A percentile compares a stretch with the other conserved stretches of the same genome.
phyloP scores from a whole-genome alignment of 2,113 vertebrate species.

The Zeus faber region DNA sequence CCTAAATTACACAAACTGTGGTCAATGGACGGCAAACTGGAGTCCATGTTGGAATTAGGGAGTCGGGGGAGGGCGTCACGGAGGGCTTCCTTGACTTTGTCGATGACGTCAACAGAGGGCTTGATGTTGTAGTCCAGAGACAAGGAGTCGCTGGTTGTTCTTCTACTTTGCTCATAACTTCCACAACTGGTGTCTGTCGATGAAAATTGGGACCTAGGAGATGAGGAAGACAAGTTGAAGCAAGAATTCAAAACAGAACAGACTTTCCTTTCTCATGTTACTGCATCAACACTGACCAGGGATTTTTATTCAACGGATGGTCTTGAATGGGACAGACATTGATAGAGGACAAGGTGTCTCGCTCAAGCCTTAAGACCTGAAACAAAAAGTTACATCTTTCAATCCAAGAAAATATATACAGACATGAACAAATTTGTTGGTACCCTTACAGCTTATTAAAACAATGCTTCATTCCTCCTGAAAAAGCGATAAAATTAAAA shows the following conservation, averaged over 20 bases:
- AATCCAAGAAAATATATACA: too few relatives aligned
- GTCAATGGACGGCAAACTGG: not conserved
- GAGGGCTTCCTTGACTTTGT: conserved; percentile 20
- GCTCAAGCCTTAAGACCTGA: conserved; percentile 33
- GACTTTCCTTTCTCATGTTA: not conserved
- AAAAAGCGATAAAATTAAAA: too few relatives aligned
- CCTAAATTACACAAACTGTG: too few relatives aligned
- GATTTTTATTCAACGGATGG: conserved; percentile 23
- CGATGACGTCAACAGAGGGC: conserved; percentile 10
- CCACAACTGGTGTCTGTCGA: conserved; percentile 14
- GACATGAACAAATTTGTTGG: too few relatives aligned
- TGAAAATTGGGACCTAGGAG: conserved; percentile 36
- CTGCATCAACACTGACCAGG: conserved; percentile 37
- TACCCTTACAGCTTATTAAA: too few relatives aligned
- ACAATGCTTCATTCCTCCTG: too few relatives aligned
- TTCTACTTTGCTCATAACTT: conserved; percentile 33
- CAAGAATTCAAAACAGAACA: too few relatives aligned
- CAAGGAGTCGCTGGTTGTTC: conserved; percentile 30
- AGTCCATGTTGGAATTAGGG: conserved; percentile 1
- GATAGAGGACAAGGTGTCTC: conserved; percentile 4
- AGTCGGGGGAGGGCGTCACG: conserved; percentile 9
- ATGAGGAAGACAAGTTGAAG: too few relatives aligned
- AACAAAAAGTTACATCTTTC: not conserved
- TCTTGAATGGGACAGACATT: conserved; percentile 15
- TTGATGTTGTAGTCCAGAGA: conserved; percentile 44